Evolutionary conservation across 2,888 invertebrate species (phyloP), one percentile per base, ranked within the genome.

Genomic region (Strigamia transsilvanica): DNA sequence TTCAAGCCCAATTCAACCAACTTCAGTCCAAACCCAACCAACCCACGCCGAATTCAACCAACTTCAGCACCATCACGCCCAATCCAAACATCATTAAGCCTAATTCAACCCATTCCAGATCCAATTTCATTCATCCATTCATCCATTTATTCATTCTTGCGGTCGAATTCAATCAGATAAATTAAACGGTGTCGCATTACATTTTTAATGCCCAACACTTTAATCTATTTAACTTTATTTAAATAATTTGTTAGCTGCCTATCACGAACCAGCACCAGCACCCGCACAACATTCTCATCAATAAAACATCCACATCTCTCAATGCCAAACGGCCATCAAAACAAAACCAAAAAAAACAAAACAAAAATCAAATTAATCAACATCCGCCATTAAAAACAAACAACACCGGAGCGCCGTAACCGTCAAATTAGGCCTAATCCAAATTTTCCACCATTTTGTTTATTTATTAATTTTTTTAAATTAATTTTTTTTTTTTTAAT

Each of bases 201-300:
- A 21, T 23, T 6, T 66, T 66, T 23, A 18, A 66, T 23, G 18
- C 18, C 18, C 1, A 66, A 66, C 18, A 21, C 1, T 66, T 21
- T 66, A 66, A 66, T 66, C 61, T 7, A n/a, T 66, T 23, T 9
- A 18, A 66, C 9, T 21, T 21, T 51, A 9, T 66, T 66, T 66
- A 66, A 66, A 66, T 66, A 66, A 66, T 66, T 66, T 21, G 61
- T 66, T 66, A 23, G n/a, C 23, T 66, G 18, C 12, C 61, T 7
- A 18, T 66, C 21, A 66, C 18, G 46, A 46, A n/a, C 15, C 18
- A 66, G 38, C 0, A 38, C 34, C 18, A 61, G 4, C 9, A 21
- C 18, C 10, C 61, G n/a, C 9, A 3, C 27, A 27, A 2, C 51
- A 10, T 1, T 51, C 2, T 21, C 18, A 66, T 66, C 23, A 66